Conservation (phyloP, 2,113 vertebrate genomes). For the Anoplopoma fimbria region DNA sequence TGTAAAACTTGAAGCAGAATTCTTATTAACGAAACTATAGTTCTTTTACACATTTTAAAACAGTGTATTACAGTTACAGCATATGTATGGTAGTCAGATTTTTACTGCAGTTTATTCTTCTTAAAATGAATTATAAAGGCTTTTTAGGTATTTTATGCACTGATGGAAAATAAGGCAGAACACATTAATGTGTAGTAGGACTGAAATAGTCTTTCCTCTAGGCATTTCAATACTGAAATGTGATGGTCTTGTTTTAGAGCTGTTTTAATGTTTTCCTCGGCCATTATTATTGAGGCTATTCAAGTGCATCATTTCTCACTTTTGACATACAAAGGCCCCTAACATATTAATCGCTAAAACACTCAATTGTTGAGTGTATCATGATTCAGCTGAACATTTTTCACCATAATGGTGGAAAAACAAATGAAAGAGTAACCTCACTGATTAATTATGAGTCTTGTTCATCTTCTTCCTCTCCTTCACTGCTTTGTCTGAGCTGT, state of each 20-base stretch:
- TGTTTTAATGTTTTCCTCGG: conserved; percentile 1
- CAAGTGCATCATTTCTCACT: not conserved
- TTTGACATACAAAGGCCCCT: not conserved
- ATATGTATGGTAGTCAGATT: not conserved
- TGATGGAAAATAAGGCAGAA: not conserved
- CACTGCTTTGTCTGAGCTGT: conserved; percentile 14
- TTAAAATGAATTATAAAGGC: not conserved
- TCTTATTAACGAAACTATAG: not conserved
- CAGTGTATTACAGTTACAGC: not conserved
- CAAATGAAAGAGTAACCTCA: not conserved
- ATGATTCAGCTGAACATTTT: not conserved
- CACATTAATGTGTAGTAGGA: not conserved
- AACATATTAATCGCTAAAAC: not conserved
- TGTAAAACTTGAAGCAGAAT: not conserved
- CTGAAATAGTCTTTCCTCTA: not conserved
- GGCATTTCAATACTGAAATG: not conserved
- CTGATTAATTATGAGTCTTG: conserved; percentile 3
- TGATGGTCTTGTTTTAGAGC: not conserved
- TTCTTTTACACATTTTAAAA: not conserved
- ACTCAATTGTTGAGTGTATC: not conserved
- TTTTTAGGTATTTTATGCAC: not conserved
- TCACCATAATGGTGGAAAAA: not conserved
- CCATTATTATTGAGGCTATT: not conserved
- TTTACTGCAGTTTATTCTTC: not conserved
- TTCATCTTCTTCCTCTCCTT: conserved; percentile 8